phyloP scores from a whole-genome alignment of 2,113 vertebrate genomes.

The Ochotona princeps region DNA sequence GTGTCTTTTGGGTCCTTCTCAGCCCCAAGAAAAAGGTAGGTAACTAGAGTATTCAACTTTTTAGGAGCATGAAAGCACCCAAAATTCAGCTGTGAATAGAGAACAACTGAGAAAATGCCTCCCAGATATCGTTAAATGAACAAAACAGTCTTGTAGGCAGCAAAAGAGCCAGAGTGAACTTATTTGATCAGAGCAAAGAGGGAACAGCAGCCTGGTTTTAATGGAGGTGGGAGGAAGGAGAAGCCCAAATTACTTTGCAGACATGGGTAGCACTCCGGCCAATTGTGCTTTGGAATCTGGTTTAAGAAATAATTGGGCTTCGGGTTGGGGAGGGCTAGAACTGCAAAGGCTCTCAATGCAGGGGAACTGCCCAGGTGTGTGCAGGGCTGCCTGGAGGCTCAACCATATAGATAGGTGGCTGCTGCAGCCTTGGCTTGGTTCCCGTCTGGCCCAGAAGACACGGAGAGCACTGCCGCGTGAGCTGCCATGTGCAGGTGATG shows the following conservation, averaged over 20 bases:
- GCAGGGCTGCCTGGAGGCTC: background rate
- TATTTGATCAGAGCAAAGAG: conserved; percentile 50
- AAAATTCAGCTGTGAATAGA: background rate
- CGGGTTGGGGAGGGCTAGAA: background rate
- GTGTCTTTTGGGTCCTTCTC: background rate
- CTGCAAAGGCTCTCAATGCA: background rate
- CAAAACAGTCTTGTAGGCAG: background rate
- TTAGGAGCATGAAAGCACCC: background rate
- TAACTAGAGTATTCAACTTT: background rate
- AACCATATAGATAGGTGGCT: background rate
- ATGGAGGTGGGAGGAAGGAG: background rate
- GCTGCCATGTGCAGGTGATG: conserved; percentile 1
- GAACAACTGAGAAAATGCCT: background rate
- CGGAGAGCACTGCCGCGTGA: background rate
- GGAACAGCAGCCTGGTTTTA: conserved; percentile 43
- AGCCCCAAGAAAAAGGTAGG: background rate
- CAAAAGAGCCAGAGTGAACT: background rate
- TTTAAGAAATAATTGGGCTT: background rate
- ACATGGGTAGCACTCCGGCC: background rate
- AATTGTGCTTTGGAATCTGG: background rate
- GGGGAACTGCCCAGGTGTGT: conserved; percentile 31
- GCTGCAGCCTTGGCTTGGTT: conserved; percentile 33
- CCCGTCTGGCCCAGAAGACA: conserved; percentile 20
- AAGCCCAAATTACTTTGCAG: background rate
- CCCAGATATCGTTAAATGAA: background rate